A percentile compares a stretch with the other conserved stretches of the same genome.
These are phyloP conservation scores for Callimorpha dominula DNA, from an alignment of 2,888 invertebrate species.

Conservation along the genomic window DNA sequence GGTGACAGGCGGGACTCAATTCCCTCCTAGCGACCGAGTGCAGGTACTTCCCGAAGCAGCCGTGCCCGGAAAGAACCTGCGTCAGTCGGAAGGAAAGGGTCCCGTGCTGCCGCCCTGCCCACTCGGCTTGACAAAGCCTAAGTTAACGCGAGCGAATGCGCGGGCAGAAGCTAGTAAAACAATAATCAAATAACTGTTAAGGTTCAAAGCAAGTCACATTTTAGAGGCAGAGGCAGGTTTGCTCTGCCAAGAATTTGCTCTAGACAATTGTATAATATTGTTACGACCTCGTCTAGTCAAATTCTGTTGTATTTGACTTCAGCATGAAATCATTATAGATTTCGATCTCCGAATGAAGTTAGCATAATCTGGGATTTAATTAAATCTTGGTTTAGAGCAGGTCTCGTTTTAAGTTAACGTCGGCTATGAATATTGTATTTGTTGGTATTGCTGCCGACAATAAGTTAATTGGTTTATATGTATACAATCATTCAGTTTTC, in stretches of 20 bases:
- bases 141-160: too few species aligned
- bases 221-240: not conserved
- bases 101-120: too few species aligned
- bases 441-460: not conserved
- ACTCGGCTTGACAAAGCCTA: too few species aligned
- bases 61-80: too few species aligned
- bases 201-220: not conserved
- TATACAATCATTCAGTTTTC: too few species aligned
- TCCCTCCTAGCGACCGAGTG: too few species aligned
- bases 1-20: too few species aligned
- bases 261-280: slow-evolving; percentile 15
- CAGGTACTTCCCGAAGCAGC: too few species aligned
- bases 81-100: too few species aligned
- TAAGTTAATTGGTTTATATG: not conserved
- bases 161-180: not conserved
- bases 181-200: not conserved
- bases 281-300: slow-evolving; percentile 1
- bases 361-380: slow-evolving; percentile 3
- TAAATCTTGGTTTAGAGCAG: not conserved
- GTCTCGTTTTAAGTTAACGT: not conserved
- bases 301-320: slow-evolving; percentile 6
- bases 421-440: not conserved
- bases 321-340: slow-evolving; percentile 6
- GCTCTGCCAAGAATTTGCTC: not conserved
- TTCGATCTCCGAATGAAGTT: slow-evolving; percentile 1